These are phyloP conservation scores for Emmelina monodactyla DNA, from an alignment of 2,888 invertebrate genomes.

Conservation along the genomic window DNA sequence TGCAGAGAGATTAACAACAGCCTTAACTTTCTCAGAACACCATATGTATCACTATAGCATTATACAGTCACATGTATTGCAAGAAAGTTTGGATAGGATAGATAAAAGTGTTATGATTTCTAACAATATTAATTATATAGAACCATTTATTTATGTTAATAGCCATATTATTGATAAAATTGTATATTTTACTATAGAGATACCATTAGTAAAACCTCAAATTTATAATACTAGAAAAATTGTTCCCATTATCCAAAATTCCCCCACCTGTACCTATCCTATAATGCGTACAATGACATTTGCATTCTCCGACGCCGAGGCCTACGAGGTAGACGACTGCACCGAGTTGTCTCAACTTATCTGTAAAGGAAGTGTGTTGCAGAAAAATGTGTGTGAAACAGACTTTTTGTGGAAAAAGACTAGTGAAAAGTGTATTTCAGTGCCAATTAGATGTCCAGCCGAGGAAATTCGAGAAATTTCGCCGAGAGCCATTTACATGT, in stretches of 20 bases:
- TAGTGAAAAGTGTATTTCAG: too few relatives aligned
- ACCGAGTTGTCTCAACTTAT: too few relatives aligned
- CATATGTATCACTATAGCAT: constrained; percentile 12
- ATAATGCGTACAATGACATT: constrained; percentile 7
- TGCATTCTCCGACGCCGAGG: constrained; percentile 3
- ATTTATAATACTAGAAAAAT: constrained; percentile 10
- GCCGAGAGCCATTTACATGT: too few relatives aligned
- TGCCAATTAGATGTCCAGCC: too few relatives aligned
- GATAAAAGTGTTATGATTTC: constrained; percentile 5
- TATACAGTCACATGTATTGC: constrained; percentile 8
- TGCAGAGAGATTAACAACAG: constrained; percentile 9
- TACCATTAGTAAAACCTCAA: constrained; percentile 9
- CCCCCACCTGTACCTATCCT: constrained; percentile 10
- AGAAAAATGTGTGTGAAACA: too few relatives aligned
- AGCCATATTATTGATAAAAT: neutral
- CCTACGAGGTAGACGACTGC: constrained; percentile 3
- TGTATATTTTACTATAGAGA: constrained; percentile 8
- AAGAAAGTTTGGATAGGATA: constrained; percentile 5
- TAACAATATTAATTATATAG: constrained; percentile 5
- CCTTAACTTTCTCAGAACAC: constrained; percentile 11
- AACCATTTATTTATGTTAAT: constrained; percentile 5
- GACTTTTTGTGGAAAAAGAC: too few relatives aligned
- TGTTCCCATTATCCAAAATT: constrained; percentile 10
- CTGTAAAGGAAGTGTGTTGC: too few relatives aligned
- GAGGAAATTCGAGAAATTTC: too few relatives aligned